phyloP scores from a whole-genome alignment of 2,113 vertebrate species.

The Ammodytes marinus region DNA sequence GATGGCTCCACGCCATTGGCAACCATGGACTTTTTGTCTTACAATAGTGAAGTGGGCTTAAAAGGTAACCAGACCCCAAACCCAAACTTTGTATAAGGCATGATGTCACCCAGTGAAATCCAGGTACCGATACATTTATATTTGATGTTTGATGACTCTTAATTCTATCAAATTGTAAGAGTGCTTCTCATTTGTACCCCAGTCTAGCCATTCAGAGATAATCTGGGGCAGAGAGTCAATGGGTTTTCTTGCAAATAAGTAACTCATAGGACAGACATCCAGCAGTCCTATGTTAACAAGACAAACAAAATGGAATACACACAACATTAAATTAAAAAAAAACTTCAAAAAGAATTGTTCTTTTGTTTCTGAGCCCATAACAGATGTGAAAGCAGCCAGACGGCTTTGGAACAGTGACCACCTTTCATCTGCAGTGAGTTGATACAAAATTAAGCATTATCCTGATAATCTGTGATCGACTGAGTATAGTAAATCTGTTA shows the following conservation, averaged over 20 bases:
- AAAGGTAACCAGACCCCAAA: slow-evolving; percentile 8
- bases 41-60: not conserved
- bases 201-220: too few species aligned
- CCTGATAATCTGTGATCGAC: not conserved
- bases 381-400: not conserved
- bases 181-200: too few species aligned
- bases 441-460: not conserved
- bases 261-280: slow-evolving; percentile 10
- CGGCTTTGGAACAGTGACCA: not conserved
- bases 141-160: not conserved
- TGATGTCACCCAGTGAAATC: not conserved
- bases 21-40: not conserved
- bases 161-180: too few species aligned
- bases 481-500: not conserved
- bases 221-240: not conserved
- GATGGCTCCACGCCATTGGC: not conserved
- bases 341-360: not conserved
- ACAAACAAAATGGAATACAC: not conserved
- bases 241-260: not conserved
- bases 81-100: not conserved
- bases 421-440: not conserved
- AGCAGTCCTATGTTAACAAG: slow-evolving; percentile 11
- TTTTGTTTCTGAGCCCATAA: slow-evolving; percentile 1
- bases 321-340: not conserved
- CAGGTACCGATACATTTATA: not conserved